A percentile compares a stretch with the other conserved stretches of the same genome.
Conservation (phyloP, 2,888 invertebrate species). For the Drosophila recens region DNA sequence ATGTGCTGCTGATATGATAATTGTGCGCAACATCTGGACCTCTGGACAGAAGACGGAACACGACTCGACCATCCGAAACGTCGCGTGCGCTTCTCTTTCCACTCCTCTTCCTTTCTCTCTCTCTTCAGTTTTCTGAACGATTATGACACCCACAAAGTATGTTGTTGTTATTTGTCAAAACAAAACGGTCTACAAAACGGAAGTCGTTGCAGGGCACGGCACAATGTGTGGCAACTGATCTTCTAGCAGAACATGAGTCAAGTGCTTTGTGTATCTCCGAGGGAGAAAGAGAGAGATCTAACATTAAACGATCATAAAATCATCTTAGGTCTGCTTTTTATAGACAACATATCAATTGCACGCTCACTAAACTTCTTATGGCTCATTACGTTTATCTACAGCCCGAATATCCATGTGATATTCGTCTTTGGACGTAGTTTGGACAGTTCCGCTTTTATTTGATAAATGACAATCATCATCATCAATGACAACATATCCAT, state of each 20-base stretch:
- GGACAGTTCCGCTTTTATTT: neutral
- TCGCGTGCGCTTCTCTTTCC: conserved; percentile 58
- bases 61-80: conserved; percentile 34
- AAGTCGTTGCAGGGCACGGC: conserved; percentile 52
- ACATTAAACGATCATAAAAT: conserved; percentile 58
- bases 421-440: neutral
- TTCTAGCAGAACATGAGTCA: conserved; percentile 65
- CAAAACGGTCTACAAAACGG: conserved; percentile 65
- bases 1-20: conserved; percentile 80
- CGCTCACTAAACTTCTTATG: conserved; percentile 44
- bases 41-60: conserved; percentile 58
- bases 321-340: conserved; percentile 35
- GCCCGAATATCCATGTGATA: conserved; percentile 21
- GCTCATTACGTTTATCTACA: conserved; percentile 25
- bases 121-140: conserved; percentile 28
- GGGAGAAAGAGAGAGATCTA: conserved; percentile 14
- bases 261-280: conserved; percentile 66
- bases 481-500: neutral
- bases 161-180: conserved; percentile 68
- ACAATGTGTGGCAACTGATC: conserved; percentile 31
- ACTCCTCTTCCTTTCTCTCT: neutral
- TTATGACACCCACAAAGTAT: conserved; percentile 72
- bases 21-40: conserved; percentile 74
- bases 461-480: no score
- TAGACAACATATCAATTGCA: conserved; percentile 63